A percentile compares a stretch with the other conserved stretches of the same genome.
phyloP scores from a whole-genome alignment of 2,888 invertebrate genomes.

The Ornithoptera priamus region DNA sequence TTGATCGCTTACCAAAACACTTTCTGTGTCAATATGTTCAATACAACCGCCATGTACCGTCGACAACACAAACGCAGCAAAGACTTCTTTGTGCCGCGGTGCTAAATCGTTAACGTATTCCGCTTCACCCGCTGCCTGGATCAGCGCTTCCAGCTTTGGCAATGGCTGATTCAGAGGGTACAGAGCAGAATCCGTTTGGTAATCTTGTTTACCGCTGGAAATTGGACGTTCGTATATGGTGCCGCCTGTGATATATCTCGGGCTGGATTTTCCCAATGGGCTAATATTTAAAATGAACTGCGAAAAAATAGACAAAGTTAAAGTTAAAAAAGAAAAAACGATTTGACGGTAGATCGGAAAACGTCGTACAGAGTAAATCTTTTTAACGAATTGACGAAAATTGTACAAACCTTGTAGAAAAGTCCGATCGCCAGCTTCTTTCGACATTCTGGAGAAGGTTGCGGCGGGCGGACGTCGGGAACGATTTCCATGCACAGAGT shows the following conservation, averaged over 20 bases:
- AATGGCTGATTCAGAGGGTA: constrained; percentile 86
- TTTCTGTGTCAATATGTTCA: constrained; percentile 77
- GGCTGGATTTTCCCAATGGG: constrained; percentile 59
- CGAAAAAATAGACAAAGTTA: constrained; percentile 45
- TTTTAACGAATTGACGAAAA: no score
- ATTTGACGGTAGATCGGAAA: no score
- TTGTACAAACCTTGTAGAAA: constrained; percentile 86
- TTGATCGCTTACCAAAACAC: constrained; percentile 78
- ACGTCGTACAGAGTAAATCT: no score
- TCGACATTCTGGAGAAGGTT: constrained; percentile 84
- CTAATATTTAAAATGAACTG: constrained; percentile 80
- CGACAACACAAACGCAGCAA: constrained; percentile 84
- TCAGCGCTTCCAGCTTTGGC: constrained; percentile 81
- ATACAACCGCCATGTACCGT: constrained; percentile 80
- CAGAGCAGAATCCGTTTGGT: constrained; percentile 79
- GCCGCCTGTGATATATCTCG: constrained; percentile 75
- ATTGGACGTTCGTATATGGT: constrained; percentile 75
- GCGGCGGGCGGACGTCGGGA: constrained; percentile 82
- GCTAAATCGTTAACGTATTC: constrained; percentile 83
- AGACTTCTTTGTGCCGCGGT: constrained; percentile 80
- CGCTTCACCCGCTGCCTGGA: constrained; percentile 84
- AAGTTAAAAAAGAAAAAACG: neutral
- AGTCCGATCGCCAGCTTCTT: constrained; percentile 85
- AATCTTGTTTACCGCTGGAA: constrained; percentile 81
- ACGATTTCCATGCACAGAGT: constrained; percentile 80